Percentiles rank a stretch among this genome's conserved stretches.
phyloP scores from a whole-genome alignment of 2,888 invertebrate genomes.

The Stenurella melanura region DNA sequence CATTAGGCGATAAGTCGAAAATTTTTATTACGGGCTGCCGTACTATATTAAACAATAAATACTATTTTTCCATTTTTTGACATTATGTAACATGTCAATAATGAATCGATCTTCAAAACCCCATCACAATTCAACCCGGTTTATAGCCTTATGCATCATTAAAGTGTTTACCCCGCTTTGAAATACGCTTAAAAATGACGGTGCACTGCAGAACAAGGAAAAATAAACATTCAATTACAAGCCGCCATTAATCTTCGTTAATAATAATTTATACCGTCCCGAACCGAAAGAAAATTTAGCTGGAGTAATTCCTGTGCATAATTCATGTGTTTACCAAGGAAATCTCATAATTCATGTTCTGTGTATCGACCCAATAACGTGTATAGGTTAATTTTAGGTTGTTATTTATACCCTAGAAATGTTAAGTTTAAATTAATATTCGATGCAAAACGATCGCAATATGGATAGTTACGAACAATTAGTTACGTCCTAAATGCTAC shows the following conservation, averaged over 20 bases:
- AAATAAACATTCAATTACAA: slow-evolving; percentile 34
- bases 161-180: slow-evolving; percentile 1
- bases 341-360: slow-evolving; percentile 35
- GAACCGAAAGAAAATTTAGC: slow-evolving; percentile 20
- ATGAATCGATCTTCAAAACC: not conserved
- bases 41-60: no score
- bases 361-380: slow-evolving; percentile 16
- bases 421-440: slow-evolving; percentile 30
- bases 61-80: no score
- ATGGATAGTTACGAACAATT: slow-evolving; percentile 6
- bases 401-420: slow-evolving; percentile 21
- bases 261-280: slow-evolving; percentile 25
- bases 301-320: slow-evolving; percentile 34
- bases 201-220: slow-evolving; percentile 16
- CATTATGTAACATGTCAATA: not conserved
- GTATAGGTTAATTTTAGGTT: slow-evolving; percentile 34
- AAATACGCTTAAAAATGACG: slow-evolving; percentile 12
- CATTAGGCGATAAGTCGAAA: no score
- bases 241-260: slow-evolving; percentile 38
- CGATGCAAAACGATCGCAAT: slow-evolving; percentile 6
- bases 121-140: not conserved
- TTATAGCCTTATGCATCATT: slow-evolving; percentile 8
- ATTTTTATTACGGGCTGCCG: no score
- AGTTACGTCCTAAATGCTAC: not conserved
- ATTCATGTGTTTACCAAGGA: slow-evolving; percentile 22